phyloP scores from a whole-genome alignment of 2,797 vertebrate genomes.

The Periparus ater region DNA sequence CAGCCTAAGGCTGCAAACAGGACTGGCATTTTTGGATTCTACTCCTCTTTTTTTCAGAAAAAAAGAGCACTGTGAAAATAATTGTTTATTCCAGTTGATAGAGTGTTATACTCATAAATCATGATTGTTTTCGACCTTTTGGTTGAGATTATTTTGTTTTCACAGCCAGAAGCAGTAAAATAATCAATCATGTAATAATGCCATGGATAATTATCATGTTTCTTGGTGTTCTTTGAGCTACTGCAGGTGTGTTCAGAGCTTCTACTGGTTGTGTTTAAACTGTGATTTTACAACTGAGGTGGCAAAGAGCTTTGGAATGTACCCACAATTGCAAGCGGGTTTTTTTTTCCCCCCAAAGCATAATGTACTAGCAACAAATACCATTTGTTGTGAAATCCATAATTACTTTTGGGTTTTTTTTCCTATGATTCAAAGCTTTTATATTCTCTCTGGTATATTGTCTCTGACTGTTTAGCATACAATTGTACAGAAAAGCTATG shows the following conservation, averaged over 20 bases:
- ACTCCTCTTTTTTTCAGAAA: not conserved
- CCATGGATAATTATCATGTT: constrained; percentile 62
- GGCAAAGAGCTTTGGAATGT: constrained; percentile 51
- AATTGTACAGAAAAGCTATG: not conserved
- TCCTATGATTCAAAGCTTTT: not conserved
- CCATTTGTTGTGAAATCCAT: not conserved
- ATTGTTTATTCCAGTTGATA: constrained; percentile 44
- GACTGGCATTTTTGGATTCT: constrained; percentile 15
- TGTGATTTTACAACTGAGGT: constrained; percentile 29
- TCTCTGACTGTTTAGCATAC: not conserved
- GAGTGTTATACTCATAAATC: constrained; percentile 59
- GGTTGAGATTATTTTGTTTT: constrained; percentile 51
- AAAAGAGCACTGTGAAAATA: not conserved
- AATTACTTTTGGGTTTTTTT: not conserved
- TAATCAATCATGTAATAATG: constrained; percentile 67
- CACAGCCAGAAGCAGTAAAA: constrained; percentile 69
- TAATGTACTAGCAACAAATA: not conserved
- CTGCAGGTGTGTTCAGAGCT: constrained; percentile 57
- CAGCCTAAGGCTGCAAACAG: not conserved
- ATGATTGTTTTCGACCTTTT: constrained; percentile 53
- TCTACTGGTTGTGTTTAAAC: constrained; percentile 30
- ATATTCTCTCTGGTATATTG: not conserved
- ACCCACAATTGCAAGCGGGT: not conserved
- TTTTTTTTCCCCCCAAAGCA: not conserved
- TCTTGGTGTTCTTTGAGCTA: constrained; percentile 51